Evolutionary conservation across 64 coral and sea anemone genomes (phyloP).

Genomic region (Actinia tenebrosa): DNA sequence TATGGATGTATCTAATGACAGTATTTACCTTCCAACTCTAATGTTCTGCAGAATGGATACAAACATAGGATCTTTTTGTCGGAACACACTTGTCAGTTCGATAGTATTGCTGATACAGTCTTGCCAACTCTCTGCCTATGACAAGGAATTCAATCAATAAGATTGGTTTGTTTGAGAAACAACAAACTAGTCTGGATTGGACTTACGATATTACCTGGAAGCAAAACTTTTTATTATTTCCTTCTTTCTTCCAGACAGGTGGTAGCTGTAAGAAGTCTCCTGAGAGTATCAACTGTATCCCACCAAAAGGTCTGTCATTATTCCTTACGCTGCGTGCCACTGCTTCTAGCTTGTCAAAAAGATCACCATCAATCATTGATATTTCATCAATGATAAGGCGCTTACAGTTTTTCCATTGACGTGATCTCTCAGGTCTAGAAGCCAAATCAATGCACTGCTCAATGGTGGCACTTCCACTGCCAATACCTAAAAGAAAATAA

Average conservation of each 20-base stretch:
- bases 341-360: slow-evolving; percentile 84
- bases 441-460: slow-evolving; percentile 64
- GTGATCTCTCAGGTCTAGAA: slow-evolving; percentile 33
- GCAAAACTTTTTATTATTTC: slow-evolving; percentile 71
- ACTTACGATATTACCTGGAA: slow-evolving; percentile 52
- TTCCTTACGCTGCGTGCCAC: slow-evolving; percentile 66
- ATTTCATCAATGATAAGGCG: slow-evolving; percentile 91
- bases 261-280: slow-evolving; percentile 90
- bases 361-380: slow-evolving; percentile 78
- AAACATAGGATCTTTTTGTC: slow-evolving; percentile 91
- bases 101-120: slow-evolving; percentile 78
- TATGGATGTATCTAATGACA: no score
- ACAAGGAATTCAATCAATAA: background rate
- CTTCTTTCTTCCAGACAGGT: slow-evolving; percentile 56
- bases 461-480: slow-evolving; percentile 57
- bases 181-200: background rate
- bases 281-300: slow-evolving; percentile 79
- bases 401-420: slow-evolving; percentile 70
- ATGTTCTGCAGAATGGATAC: slow-evolving; percentile 84
- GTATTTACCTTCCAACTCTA: slow-evolving; percentile 81
- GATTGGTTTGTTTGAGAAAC: background rate
- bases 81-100: slow-evolving; percentile 74
- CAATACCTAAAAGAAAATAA: slow-evolving; percentile 53
- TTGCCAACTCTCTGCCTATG: slow-evolving; percentile 69
- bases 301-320: slow-evolving; percentile 80